These are phyloP conservation scores for Diorhabda sublineata DNA, from an alignment of 1,140 invertebrate genomes.

Conservation along the genomic window DNA sequence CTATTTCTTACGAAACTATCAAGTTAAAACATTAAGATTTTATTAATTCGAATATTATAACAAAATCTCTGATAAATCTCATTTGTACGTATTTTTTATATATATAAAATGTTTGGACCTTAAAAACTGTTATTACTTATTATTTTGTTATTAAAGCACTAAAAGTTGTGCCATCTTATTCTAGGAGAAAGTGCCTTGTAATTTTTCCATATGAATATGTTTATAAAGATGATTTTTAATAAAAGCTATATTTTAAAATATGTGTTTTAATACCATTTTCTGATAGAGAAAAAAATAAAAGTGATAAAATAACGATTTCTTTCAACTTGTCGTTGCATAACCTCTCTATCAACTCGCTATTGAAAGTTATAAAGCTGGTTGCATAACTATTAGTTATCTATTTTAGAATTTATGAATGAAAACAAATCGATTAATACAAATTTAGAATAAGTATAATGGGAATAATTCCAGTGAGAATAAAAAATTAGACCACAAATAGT, in stretches of 20 bases:
- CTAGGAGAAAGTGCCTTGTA: slow-evolving; percentile 34
- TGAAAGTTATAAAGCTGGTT: too few species aligned
- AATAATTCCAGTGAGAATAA: too few species aligned
- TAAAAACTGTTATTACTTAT: slow-evolving; percentile 27
- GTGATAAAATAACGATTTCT: too few species aligned
- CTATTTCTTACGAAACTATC: slow-evolving; percentile 23
- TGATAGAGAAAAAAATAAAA: too few species aligned
- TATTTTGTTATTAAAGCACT: slow-evolving; percentile 32
- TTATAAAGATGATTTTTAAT: slow-evolving; percentile 36
- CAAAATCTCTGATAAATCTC: slow-evolving; percentile 18
- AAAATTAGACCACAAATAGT: too few species aligned
- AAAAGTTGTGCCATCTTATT: slow-evolving; percentile 37
- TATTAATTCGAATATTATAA: slow-evolving; percentile 20
- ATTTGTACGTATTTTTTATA: slow-evolving; percentile 23
- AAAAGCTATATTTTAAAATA: slow-evolving; percentile 32
- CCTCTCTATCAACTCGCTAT: too few species aligned
- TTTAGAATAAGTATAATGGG: too few species aligned
- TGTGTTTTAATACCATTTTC: too few species aligned
- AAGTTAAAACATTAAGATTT: slow-evolving; percentile 29
- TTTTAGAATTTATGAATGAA: too few species aligned
- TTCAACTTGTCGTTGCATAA: too few species aligned
- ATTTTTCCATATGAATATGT: slow-evolving; percentile 33
- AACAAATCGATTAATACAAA: too few species aligned
- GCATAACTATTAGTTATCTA: too few species aligned
- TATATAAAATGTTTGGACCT: slow-evolving; percentile 21